phyloP scores from a whole-genome alignment of 2,797 vertebrate genomes.

The Lithobates sylvaticus region DNA sequence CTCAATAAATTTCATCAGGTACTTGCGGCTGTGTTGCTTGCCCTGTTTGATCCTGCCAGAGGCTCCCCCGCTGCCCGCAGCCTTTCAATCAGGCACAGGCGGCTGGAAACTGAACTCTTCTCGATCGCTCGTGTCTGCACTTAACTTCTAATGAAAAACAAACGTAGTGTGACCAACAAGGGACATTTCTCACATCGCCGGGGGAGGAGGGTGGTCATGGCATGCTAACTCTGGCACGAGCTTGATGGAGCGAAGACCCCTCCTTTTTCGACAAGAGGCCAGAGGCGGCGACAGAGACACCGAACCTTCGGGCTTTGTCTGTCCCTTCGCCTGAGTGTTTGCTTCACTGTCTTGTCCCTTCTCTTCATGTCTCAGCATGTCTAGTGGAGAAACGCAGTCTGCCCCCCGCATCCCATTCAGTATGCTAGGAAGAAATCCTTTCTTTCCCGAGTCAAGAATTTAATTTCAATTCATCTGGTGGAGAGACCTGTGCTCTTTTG shows the following conservation, averaged over 20 bases:
- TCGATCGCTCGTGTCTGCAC: slow-evolving; percentile 94
- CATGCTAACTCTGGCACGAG: slow-evolving; percentile 52
- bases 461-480: slow-evolving; percentile 21
- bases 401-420: slow-evolving; percentile 5
- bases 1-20: slow-evolving; percentile 58
- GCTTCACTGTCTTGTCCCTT: slow-evolving; percentile 39
- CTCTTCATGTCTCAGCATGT: slow-evolving; percentile 11
- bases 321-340: slow-evolving; percentile 52
- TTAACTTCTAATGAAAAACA: slow-evolving; percentile 99
- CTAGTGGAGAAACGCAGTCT: slow-evolving; percentile 3
- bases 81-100: slow-evolving; percentile 57
- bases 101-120: slow-evolving; percentile 82
- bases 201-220: slow-evolving; percentile 64
- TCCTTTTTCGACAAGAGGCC: slow-evolving; percentile 48
- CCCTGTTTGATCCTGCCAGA: slow-evolving; percentile 58
- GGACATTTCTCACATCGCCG: slow-evolving; percentile 87
- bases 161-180: slow-evolving; percentile 98
- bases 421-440: slow-evolving; percentile 13
- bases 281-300: slow-evolving; percentile 50
- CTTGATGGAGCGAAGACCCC: slow-evolving; percentile 58
- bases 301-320: slow-evolving; percentile 55
- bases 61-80: slow-evolving; percentile 51
- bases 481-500: slow-evolving; percentile 28
- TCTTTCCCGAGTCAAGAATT: slow-evolving; percentile 26
- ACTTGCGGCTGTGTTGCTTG: slow-evolving; percentile 51